These are phyloP conservation scores for Acleris laterana DNA, from an alignment of 2,888 invertebrate genomes.

Conservation along the genomic window DNA sequence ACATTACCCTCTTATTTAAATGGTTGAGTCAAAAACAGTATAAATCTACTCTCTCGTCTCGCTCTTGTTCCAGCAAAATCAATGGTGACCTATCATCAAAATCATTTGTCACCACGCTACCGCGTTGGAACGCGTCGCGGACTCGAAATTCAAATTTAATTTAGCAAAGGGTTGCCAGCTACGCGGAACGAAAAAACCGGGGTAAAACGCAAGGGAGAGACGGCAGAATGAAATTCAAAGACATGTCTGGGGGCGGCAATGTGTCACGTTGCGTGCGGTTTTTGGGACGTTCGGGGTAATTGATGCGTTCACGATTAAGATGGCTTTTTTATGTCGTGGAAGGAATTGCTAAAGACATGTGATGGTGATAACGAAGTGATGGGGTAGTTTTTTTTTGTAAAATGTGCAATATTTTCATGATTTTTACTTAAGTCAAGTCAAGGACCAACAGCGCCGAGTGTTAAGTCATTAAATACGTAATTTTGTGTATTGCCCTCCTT, in stretches of 20 bases:
- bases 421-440: too few relatives aligned
- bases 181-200: constrained; percentile 70
- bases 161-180: constrained; percentile 77
- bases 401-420: neutral
- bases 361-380: constrained; percentile 23
- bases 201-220: constrained; percentile 44
- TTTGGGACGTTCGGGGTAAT: constrained; percentile 59
- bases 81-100: constrained; percentile 8
- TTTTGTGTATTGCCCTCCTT: too few relatives aligned
- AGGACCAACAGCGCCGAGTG: too few relatives aligned
- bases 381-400: neutral
- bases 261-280: constrained; percentile 65
- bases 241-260: constrained; percentile 76
- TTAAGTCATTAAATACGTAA: too few relatives aligned
- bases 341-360: constrained; percentile 6
- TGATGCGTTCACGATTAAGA: constrained; percentile 70
- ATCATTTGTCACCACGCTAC: constrained; percentile 41
- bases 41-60: too few relatives aligned
- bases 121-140: constrained; percentile 46
- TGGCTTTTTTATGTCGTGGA: constrained; percentile 50
- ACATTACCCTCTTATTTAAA: neutral
- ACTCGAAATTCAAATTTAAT: constrained; percentile 72
- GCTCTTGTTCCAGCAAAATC: neutral
- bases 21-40: neutral
- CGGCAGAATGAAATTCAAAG: constrained; percentile 55